A percentile compares a stretch with the other conserved stretches of the same genome.
Evolutionary conservation across 2,797 vertebrate species (phyloP).

Genomic region (Rhinatrema bivittatum): DNA sequence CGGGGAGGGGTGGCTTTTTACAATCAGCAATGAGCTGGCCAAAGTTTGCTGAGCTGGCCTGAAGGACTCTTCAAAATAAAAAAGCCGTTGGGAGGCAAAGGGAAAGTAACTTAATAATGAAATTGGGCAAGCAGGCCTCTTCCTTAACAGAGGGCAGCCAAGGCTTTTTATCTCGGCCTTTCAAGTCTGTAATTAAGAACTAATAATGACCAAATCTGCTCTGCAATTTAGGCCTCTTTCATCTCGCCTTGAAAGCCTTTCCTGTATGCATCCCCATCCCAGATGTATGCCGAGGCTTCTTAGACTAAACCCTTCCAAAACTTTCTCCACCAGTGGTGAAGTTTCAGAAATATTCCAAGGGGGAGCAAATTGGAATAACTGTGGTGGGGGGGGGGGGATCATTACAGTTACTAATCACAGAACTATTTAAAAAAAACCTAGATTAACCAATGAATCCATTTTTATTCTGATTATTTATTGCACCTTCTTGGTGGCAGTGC

Average conservation of each 20-base stretch:
- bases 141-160: constrained; percentile 22
- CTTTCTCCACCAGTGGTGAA: too few species aligned
- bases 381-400: too few species aligned
- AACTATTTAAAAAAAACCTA: too few species aligned
- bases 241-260: background rate
- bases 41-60: constrained; percentile 69
- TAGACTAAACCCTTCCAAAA: too few species aligned
- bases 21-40: constrained; percentile 38
- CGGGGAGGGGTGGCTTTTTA: constrained; percentile 23
- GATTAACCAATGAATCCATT: too few species aligned
- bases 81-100: constrained; percentile 47
- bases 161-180: constrained; percentile 44
- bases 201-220: constrained; percentile 17
- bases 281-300: background rate
- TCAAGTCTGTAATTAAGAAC: constrained; percentile 34
- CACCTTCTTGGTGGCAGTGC: too few species aligned
- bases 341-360: too few species aligned
- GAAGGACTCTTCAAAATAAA: constrained; percentile 59
- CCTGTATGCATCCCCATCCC: background rate
- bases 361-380: too few species aligned
- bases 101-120: constrained; percentile 39
- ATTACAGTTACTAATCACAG: too few species aligned
- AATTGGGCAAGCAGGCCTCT: constrained; percentile 37
- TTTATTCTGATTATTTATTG: too few species aligned
- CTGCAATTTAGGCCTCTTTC: constrained; percentile 18